Conservation (phyloP, 1,140 invertebrate species). For the Hyles vespertilio region DNA sequence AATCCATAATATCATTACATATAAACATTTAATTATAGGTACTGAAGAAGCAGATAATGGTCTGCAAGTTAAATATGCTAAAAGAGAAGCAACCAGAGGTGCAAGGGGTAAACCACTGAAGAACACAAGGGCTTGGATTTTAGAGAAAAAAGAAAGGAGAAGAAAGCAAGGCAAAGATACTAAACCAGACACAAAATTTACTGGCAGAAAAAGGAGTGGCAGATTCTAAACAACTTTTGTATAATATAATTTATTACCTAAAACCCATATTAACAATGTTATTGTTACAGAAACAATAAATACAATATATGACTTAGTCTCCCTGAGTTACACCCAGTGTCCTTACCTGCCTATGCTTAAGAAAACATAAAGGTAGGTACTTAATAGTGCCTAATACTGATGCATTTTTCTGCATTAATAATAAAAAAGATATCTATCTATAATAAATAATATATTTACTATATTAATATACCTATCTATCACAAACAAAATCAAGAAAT, state of each 20-base stretch:
- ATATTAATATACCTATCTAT: too few species aligned
- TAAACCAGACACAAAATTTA: conserved; percentile 87
- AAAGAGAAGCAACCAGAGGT: conserved; percentile 79
- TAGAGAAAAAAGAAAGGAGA: conserved; percentile 90
- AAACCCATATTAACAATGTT: conserved; percentile 13
- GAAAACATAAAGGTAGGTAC: too few species aligned
- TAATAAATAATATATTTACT: too few species aligned
- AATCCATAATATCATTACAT: too few species aligned
- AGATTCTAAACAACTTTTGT: conserved; percentile 71
- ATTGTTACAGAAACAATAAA: too few species aligned
- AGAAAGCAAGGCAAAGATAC: conserved; percentile 90
- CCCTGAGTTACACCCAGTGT: too few species aligned
- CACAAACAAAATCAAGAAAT: background rate
- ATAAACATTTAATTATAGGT: conserved; percentile 27
- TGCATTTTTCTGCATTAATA: too few species aligned
- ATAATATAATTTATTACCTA: conserved; percentile 17
- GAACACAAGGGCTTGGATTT: conserved; percentile 91
- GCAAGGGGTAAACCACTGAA: conserved; percentile 85
- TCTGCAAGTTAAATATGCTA: conserved; percentile 75
- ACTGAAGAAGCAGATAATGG: conserved; percentile 55
- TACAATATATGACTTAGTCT: too few species aligned
- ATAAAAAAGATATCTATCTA: too few species aligned
- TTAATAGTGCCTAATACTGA: too few species aligned
- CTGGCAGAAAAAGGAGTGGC: conserved; percentile 86
- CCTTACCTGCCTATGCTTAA: too few species aligned